Evolutionary conservation across 2,888 invertebrate genomes (phyloP), one percentile per base, ranked within the genome.

Genomic region (Aradus depressus): DNA sequence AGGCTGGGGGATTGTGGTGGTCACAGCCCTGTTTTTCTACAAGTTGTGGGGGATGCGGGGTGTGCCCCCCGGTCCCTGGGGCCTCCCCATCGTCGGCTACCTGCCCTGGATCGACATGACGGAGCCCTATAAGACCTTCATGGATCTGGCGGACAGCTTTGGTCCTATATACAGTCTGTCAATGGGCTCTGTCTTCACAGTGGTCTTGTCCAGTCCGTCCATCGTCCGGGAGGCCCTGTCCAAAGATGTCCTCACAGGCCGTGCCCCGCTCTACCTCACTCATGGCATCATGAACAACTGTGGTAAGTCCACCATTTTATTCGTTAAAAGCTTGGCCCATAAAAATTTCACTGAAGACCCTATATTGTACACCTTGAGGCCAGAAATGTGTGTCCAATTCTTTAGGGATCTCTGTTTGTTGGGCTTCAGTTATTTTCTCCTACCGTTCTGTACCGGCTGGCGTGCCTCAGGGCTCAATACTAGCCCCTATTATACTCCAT

Each of bases 261-360:
- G 86, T 56, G 88, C 90, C 0, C 88, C 89, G 2, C 73, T 91
- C 2, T 86, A 79, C 65, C 67, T 90, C 41, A 88, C 89, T 0
- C 87, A 88, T 64, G 89, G 88, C 26, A 83, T 90, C 53, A 86
- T 90, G 84, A 73, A 82, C 54, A 89, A 90, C 59, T 80, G 84
- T 65, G 91, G 91, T 89, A 68, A 77, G 77, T 68, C 18, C 3
- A 39, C 8, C 22, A n/a, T n/a, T n/a, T n/a, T n/a, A n/a, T n/a
- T n/a, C n/a, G n/a, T n/a, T n/a, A n/a, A n/a, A n/a, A n/a, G n/a
- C n/a, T n/a, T n/a, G n/a, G n/a, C n/a, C n/a, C n/a, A n/a, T n/a
- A n/a, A n/a, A n/a, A n/a, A n/a, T n/a, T n/a, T n/a, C n/a, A n/a
- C n/a, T n/a, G n/a, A n/a, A n/a, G n/a, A n/a, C n/a, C n/a, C n/a